Conservation (phyloP, 2,888 invertebrate genomes). For the Lithodes maja region DNA sequence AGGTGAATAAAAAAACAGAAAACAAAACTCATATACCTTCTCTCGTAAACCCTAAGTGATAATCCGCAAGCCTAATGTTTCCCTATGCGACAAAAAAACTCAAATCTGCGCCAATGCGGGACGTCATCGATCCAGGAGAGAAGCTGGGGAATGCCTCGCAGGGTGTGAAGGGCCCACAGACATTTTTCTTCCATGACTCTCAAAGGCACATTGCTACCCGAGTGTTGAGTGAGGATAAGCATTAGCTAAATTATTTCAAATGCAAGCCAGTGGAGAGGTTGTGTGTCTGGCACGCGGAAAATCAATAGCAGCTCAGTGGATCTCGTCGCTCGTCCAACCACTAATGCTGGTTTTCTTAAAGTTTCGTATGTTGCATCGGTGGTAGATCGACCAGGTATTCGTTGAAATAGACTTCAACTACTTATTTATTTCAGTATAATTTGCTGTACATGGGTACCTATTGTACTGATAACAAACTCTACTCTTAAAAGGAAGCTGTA, state of each 20-base stretch:
- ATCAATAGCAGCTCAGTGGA: slow-evolving; percentile 65
- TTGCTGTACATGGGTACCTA: neutral
- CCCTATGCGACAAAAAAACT: too few species aligned
- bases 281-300: slow-evolving; percentile 64
- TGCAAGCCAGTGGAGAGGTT: slow-evolving; percentile 58
- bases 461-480: neutral
- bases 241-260: slow-evolving; percentile 53
- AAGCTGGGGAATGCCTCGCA: too few species aligned
- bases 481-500: neutral
- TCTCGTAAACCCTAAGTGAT: too few species aligned
- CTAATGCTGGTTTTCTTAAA: slow-evolving; percentile 27
- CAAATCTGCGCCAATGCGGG: too few species aligned
- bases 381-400: neutral
- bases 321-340: slow-evolving; percentile 50
- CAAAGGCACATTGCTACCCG: too few species aligned
- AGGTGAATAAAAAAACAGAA: neutral
- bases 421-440: neutral
- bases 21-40: too few species aligned
- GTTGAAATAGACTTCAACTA: neutral
- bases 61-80: too few species aligned
- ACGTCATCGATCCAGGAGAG: too few species aligned
- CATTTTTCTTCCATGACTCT: too few species aligned
- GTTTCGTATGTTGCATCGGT: slow-evolving; percentile 16
- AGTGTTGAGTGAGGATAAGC: slow-evolving; percentile 31
- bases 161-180: too few species aligned